Percentiles rank a stretch among this genome's conserved stretches.
Evolutionary conservation across 2,113 vertebrate species (phyloP).

Genomic region (Chlamydotis undulata): DNA sequence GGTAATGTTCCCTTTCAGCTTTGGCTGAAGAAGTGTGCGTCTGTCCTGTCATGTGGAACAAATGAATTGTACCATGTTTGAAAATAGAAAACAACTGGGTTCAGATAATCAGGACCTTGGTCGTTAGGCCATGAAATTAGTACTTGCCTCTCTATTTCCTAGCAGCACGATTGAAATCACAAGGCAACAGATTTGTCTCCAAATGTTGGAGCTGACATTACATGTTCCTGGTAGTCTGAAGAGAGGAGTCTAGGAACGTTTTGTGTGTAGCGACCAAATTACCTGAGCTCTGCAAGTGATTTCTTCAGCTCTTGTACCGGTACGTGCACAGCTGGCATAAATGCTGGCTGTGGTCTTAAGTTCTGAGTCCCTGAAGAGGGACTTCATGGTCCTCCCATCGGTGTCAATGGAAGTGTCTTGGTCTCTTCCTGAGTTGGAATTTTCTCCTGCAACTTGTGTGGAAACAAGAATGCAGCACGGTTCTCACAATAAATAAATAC

Average conservation of each 20-base stretch:
- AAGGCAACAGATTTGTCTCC: not conserved
- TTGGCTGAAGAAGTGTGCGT: not conserved
- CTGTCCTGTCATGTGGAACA: not conserved
- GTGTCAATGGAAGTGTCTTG: accelerated
- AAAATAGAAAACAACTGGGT: not conserved
- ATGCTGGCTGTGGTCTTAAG: not conserved
- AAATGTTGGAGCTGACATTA: accelerated
- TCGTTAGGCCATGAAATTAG: not conserved
- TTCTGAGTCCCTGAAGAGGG: not conserved
- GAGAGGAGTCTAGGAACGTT: not conserved
- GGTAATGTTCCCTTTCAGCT: not conserved
- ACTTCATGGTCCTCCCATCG: accelerated
- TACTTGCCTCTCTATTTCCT: not conserved
- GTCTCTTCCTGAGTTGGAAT: not conserved
- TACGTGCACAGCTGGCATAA: not conserved
- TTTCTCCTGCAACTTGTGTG: not conserved
- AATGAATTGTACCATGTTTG: accelerated
- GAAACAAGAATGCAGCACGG: not conserved
- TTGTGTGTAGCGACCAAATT: accelerated
- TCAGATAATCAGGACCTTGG: not conserved
- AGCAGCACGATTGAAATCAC: not conserved
- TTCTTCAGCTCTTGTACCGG: accelerated
- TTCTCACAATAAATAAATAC: not conserved
- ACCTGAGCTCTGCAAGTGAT: not conserved
- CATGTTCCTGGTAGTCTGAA: not conserved